A percentile compares a stretch with the other conserved stretches of the same genome.
phyloP scores from a whole-genome alignment of 2,888 invertebrate genomes.

The Meandrusa payeni region DNA sequence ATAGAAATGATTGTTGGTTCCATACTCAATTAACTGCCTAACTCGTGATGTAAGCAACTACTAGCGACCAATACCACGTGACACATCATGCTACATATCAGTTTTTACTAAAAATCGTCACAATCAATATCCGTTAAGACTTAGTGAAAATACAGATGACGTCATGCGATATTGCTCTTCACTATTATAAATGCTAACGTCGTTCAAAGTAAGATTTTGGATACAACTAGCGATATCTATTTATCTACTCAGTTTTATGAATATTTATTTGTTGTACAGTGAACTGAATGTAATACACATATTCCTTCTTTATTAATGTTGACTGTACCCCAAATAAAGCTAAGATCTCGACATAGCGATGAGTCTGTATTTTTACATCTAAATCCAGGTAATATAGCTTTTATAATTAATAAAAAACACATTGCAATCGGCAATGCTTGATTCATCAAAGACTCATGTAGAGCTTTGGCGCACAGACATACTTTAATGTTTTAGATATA shows the following conservation, averaged over 20 bases:
- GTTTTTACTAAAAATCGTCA: slow-evolving; percentile 51
- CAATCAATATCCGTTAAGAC: slow-evolving; percentile 27
- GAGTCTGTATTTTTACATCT: slow-evolving; percentile 10
- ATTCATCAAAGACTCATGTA: slow-evolving; percentile 55
- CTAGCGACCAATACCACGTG: slow-evolving; percentile 68
- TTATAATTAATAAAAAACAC: slow-evolving; percentile 25
- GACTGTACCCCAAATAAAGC: too few relatives aligned
- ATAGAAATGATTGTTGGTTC: background rate
- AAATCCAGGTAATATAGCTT: slow-evolving; percentile 11
- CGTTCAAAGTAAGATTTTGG: too few relatives aligned
- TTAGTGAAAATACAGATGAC: slow-evolving; percentile 17
- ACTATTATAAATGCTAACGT: too few relatives aligned
- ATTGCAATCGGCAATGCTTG: slow-evolving; percentile 49
- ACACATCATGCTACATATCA: slow-evolving; percentile 80
- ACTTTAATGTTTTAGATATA: slow-evolving; percentile 58
- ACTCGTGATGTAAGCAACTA: slow-evolving; percentile 32
- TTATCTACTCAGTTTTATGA: too few relatives aligned
- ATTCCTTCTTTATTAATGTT: too few relatives aligned
- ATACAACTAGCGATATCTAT: too few relatives aligned
- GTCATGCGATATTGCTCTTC: too few relatives aligned
- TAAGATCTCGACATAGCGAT: too few relatives aligned
- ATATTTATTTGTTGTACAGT: too few relatives aligned
- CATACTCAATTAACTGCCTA: slow-evolving; percentile 33
- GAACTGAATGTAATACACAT: too few relatives aligned
- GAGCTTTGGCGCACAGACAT: slow-evolving; percentile 74